A percentile compares a stretch with the other conserved stretches of the same genome.
phyloP scores from a whole-genome alignment of 2,113 vertebrate species.

The Aphyosemion australe region DNA sequence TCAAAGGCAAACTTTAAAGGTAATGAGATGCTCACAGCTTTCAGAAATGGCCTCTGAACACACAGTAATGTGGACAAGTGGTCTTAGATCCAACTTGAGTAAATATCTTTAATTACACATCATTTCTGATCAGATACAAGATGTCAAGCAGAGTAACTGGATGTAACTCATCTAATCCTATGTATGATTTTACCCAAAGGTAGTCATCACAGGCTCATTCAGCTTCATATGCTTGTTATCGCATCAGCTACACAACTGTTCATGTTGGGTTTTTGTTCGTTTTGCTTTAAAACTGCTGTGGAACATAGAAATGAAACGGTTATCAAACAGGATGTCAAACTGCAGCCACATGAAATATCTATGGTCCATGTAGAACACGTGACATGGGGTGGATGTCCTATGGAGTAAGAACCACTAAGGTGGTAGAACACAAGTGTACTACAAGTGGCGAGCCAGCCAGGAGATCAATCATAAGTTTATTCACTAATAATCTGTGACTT shows the following conservation, averaged over 20 bases:
- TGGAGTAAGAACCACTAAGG: neutral
- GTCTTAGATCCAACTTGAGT: neutral
- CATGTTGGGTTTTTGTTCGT: neutral
- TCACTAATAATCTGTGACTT: too few species aligned
- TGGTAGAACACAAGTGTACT: too few species aligned
- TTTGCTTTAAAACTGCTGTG: slow-evolving; percentile 20
- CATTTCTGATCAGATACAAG: neutral
- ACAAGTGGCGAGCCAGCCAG: too few species aligned
- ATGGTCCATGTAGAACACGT: neutral
- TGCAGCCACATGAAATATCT: slow-evolving; percentile 23
- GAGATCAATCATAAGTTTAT: too few species aligned
- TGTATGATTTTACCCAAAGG: neutral
- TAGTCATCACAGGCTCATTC: slow-evolving; percentile 33
- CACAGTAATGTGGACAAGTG: neutral
- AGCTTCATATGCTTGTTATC: slow-evolving; percentile 66
- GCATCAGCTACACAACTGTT: slow-evolving; percentile 61
- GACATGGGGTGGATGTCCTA: neutral
- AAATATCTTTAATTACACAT: neutral
- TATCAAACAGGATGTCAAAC: slow-evolving; percentile 25
- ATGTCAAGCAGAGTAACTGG: neutral
- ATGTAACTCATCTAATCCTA: neutral
- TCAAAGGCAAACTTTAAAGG: slow-evolving; percentile 13
- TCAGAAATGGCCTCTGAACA: slow-evolving; percentile 9
- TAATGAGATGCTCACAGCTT: slow-evolving; percentile 17
- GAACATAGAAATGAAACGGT: slow-evolving; percentile 3